Base-by-base conservation (phyloP, 2,888 invertebrate species). In the Vesta saturnalis region DNA sequence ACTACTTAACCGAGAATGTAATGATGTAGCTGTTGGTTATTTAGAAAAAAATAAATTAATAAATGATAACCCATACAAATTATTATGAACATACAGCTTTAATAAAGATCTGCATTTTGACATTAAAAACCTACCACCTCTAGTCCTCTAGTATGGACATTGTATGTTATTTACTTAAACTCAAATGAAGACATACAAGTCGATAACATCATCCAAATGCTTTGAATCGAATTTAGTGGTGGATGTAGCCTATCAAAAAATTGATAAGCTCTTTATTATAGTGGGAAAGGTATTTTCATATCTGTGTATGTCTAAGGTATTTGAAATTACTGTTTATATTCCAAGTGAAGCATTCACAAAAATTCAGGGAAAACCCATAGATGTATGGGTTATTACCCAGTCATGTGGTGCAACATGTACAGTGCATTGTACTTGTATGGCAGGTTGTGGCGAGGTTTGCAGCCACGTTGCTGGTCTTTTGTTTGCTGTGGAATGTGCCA, bases 401-500 rank as follows among this genome's bases (percentile, higher is more conserved):
- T 3, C 12, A 1, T 2, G 2, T 52, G 52, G 52, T 3, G 15
- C 14, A 3, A 12, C 16, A 2, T 14, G 3, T 5, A 52, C 2
- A 3, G 52, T 1, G 2, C 52, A 52, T 19, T 52, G 52, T 52
- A 52, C 52, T 6, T 52, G 15, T 19, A 52, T 52, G 52, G 52
- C 52, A 14, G 52, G 52, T 52, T 10, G 2, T 12, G 52, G 52
- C 1, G 52, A 52, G 16, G 52, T 15, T 12, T 52, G 52, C 19
- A 52, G n/a, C n/a, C n/a, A n/a, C 16, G 15, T 52, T 5, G 52
- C 15, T 6, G 52, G 10, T 10, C 8, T 52, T 3, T 52, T 52
- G 19, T 52, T 10, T 52, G 3, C 3, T 6, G 10, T 43, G 14
- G 43, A 43, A 12, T 43, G 2, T 10, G 14, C 14, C 14, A 6